A percentile compares a stretch with the other conserved stretches of the same genome.
These are phyloP conservation scores for Eupleurogrammus muticus DNA, from an alignment of 2,797 vertebrate species.

Conservation along the genomic window DNA sequence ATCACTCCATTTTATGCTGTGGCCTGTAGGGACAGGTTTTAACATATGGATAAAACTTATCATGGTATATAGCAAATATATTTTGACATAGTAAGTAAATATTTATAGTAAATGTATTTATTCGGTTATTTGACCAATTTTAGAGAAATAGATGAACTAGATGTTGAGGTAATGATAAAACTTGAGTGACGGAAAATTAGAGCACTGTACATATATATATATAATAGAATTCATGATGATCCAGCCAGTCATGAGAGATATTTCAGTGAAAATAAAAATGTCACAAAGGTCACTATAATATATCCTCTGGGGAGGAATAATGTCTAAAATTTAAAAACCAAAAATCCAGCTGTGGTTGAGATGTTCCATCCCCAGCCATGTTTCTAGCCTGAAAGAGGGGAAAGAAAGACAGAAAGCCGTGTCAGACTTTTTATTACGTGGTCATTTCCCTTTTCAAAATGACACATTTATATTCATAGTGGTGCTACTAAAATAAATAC, in stretches of 20 bases:
- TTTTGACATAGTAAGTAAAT: too few relatives aligned
- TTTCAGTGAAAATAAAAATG: not conserved
- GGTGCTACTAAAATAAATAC: conserved; percentile 76
- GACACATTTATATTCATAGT: conserved; percentile 77
- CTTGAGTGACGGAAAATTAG: too few relatives aligned
- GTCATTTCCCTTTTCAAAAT: conserved; percentile 70
- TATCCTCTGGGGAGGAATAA: not conserved
- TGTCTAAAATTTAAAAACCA: too few relatives aligned
- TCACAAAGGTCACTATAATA: not conserved
- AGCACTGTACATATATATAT: not conserved
- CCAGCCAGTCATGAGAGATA: not conserved
- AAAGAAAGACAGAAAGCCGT: not conserved
- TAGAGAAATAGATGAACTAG: too few relatives aligned
- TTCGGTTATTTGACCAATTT: too few relatives aligned
- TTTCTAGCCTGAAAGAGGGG: not conserved
- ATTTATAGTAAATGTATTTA: too few relatives aligned
- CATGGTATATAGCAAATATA: too few relatives aligned
- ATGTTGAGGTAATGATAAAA: not conserved
- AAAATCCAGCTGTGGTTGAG: too few relatives aligned
- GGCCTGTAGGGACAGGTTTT: too few relatives aligned
- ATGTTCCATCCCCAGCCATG: not conserved
- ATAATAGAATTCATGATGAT: not conserved
- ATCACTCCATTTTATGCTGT: too few relatives aligned
- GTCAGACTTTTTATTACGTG: conserved; percentile 64
- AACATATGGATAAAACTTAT: too few relatives aligned